Evolutionary conservation across 92 coral and sea anemone species (phyloP).

Genomic region (Palythoa heliodiscus): DNA sequence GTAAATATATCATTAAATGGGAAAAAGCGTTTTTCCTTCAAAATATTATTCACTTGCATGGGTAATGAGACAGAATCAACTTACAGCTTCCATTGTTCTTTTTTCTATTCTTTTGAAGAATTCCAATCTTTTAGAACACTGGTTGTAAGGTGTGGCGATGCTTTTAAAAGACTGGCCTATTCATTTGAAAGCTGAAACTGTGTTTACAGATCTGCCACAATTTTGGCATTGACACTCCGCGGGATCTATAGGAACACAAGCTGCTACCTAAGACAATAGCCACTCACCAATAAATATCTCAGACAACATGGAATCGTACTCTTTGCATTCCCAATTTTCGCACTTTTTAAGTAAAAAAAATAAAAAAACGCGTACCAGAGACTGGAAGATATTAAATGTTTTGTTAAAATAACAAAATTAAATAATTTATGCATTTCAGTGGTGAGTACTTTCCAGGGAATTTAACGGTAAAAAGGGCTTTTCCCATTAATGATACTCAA

Average conservation of each 20-base stretch:
- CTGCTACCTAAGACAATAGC: conserved; percentile 8
- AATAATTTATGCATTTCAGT: conserved; percentile 24
- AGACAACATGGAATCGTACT: not conserved
- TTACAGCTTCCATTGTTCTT: conserved; percentile 54
- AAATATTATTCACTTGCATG: conserved; percentile 53
- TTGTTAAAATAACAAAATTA: not conserved
- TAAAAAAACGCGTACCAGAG: not conserved
- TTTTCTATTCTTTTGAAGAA: conserved; percentile 49
- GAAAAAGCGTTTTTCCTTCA: conserved; percentile 10
- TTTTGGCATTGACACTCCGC: conserved; percentile 12
- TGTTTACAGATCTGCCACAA: conserved; percentile 21
- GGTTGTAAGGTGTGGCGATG: conserved; percentile 20
- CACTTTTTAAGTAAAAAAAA: conserved; percentile 1
- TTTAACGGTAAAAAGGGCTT: conserved; percentile 9
- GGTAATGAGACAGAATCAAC: conserved; percentile 54
- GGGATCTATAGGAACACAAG: conserved; percentile 17
- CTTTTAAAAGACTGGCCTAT: conserved; percentile 21
- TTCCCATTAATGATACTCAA: not conserved
- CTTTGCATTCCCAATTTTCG: conserved; percentile 22
- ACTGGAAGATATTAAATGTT: not conserved
- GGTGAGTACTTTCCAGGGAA: conserved; percentile 9
- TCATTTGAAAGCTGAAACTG: conserved; percentile 25
- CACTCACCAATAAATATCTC: not conserved
- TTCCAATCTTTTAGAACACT: conserved; percentile 46
- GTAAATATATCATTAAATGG: conserved; percentile 29